Base-by-base conservation (phyloP, 1,140 invertebrate species). In the Hermetia illucens region DNA sequence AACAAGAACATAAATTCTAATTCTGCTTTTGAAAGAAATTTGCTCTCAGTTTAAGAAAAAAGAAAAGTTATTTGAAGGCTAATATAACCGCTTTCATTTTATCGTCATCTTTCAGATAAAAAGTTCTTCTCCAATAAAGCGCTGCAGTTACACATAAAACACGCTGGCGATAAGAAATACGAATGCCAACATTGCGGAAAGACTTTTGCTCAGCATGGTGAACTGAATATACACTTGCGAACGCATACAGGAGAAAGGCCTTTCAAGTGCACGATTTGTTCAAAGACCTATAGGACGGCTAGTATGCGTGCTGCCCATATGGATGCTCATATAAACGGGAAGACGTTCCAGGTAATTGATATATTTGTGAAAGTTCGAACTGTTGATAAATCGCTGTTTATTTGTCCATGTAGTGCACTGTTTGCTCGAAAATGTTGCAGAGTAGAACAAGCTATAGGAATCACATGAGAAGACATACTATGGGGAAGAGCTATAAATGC, bases 251-350 rank as follows among this genome's bases (percentile, higher is more conserved):
- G 15, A 13, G 30, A 32, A 15, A 10, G 33, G 9, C 34, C 34
- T 15, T 36, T 21, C 20, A 3, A 36, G 16, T 36, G 34, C 17
- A 36, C 34, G 2, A 21, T 36, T 6, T 36, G 34, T 16, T n/a
- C n/a, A n/a, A 36, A 36, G 10, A 12, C 34, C 3, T 36, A 36
- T 22, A 36, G 24, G 20, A 36, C 34, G 4, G 12, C 16, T 5
- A 36, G 34, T 21, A 36, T 36, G 34, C 34, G 34, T 4, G 34
- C 34, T n/a, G 34, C 34, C 24, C 34, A 36, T 16, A 36, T 36
- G 34, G 34, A 36, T 22, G 16, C 34, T 19, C 34, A 36, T 21
- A 36, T 36, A n/a, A 22, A 10, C 12, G 34, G 34, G 5, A 36
- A 36, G 18, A 36, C 34, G 15, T 36, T 36, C 15, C 16, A n/a